Evolutionary conservation across 1,140 invertebrate genomes (phyloP), one percentile per base, ranked within the genome.

Genomic region (Heliconius hermathena): DNA sequence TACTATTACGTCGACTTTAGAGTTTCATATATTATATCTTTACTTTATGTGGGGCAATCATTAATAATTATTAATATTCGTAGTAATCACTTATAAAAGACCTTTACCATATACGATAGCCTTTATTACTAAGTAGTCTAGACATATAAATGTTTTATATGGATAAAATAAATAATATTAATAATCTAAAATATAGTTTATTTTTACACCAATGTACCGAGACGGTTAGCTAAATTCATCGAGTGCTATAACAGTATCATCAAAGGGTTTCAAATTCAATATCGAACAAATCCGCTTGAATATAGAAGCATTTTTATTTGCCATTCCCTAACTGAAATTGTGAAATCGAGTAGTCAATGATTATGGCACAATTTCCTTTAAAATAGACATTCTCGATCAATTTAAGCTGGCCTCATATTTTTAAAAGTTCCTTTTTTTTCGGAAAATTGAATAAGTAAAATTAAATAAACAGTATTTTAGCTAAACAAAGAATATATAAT

Each of bases 361-460:
- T 88, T 87, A 88, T 84, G 77, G 84, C 81, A 80, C 84, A 81
- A 87, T 87, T 71, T 93, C 97, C 82, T 83, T 78, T 77, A 78
- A 83, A 73, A 82, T 71, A 76, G 60, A 33, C 74, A 66, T n/a
- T 66, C 22, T n/a, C 54, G 8, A 22, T 57, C 8, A 8, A 54
- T n/a, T 54, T 54, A 54, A 54, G n/a, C 6, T 18, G 2, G 3
- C 9, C n/a, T 60, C 41, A 46, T 46, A 46, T 46, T 46, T 4
- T 46, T 16, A 46, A 46, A 41, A 11, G 4, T 13, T 4, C 1
- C 4, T 16, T 52, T 52, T 52, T 52, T 46, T 13, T 46, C 11
- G 41, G 5, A 11, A 57, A 22, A 57, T 22, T 3, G 0, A 57
- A 8, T 57, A 57, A 36, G 33, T 6, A 1, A 36, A 36, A 36